phyloP scores from a whole-genome alignment of 2,888 invertebrate genomes.

The Oxyteleia sp. region DNA sequence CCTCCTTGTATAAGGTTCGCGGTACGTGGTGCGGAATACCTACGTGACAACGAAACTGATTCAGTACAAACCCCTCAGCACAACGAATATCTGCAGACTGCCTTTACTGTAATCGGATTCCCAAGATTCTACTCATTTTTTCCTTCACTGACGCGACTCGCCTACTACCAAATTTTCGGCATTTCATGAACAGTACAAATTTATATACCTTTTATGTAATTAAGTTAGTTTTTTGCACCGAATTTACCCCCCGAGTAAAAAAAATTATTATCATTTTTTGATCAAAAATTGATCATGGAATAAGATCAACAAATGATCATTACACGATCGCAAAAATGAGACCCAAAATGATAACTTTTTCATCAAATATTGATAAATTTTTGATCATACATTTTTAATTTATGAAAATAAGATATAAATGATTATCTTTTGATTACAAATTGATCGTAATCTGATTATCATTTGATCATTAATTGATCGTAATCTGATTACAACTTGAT shows the following conservation, averaged over 20 bases:
- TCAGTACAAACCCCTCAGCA: slow-evolving; percentile 73
- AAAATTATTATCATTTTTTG: too few species aligned
- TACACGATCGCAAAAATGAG: too few species aligned
- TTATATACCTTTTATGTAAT: slow-evolving; percentile 26
- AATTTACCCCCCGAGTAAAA: slow-evolving; percentile 2
- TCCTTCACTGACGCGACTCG: slow-evolving; percentile 35
- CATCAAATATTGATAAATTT: too few species aligned
- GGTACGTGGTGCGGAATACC: slow-evolving; percentile 76
- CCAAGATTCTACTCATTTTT: slow-evolving; percentile 75
- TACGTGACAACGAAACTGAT: slow-evolving; percentile 81
- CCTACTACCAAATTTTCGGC: slow-evolving; percentile 36
- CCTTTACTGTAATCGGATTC: slow-evolving; percentile 76
- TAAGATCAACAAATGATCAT: too few species aligned
- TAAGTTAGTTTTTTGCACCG: slow-evolving; percentile 3
- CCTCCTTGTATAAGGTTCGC: slow-evolving; percentile 65
- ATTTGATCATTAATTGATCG: too few species aligned
- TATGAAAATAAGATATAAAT: too few species aligned
- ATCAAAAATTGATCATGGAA: too few species aligned
- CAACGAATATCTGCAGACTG: slow-evolving; percentile 68
- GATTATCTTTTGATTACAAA: too few species aligned
- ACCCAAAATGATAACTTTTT: too few species aligned
- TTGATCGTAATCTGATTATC: too few species aligned
- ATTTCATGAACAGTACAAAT: slow-evolving; percentile 34
- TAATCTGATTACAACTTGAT: too few species aligned
- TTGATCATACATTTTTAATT: too few species aligned